Conservation (phyloP, 2,113 vertebrate species). For the Leucopsar rothschildi region DNA sequence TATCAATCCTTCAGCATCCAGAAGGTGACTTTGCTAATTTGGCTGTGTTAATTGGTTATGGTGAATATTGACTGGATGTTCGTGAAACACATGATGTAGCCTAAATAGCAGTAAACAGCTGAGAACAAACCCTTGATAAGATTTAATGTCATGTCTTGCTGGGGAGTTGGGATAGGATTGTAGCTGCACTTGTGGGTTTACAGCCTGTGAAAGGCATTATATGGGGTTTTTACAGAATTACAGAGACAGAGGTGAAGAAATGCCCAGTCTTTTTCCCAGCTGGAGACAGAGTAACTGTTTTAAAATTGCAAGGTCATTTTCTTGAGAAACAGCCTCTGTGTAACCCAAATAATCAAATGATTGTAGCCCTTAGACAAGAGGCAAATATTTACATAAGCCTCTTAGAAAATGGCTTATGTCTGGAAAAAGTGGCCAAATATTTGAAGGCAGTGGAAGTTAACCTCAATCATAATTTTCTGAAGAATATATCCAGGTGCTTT, state of each 20-base stretch:
- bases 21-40: not conserved
- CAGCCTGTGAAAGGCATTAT: not conserved
- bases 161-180: not conserved
- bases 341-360: conserved; percentile 2
- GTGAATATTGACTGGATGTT: not conserved
- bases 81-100: not conserved
- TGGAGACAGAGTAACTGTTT: not conserved
- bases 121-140: not conserved
- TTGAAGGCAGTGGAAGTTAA: not conserved
- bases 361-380: not conserved
- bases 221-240: not conserved
- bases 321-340: not conserved
- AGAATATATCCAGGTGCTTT: not conserved
- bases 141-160: not conserved
- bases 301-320: not conserved
- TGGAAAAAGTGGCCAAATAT: not conserved
- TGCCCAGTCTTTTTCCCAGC: not conserved
- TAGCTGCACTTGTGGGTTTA: not conserved
- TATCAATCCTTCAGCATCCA: not conserved
- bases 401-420: not conserved
- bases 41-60: not conserved
- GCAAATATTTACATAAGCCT: not conserved
- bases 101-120: not conserved
- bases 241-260: not conserved
- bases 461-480: not conserved